A percentile compares a stretch with the other conserved stretches of the same genome.
phyloP scores from a whole-genome alignment of 2,888 invertebrate genomes.

The Strigamia transsilvanica region DNA sequence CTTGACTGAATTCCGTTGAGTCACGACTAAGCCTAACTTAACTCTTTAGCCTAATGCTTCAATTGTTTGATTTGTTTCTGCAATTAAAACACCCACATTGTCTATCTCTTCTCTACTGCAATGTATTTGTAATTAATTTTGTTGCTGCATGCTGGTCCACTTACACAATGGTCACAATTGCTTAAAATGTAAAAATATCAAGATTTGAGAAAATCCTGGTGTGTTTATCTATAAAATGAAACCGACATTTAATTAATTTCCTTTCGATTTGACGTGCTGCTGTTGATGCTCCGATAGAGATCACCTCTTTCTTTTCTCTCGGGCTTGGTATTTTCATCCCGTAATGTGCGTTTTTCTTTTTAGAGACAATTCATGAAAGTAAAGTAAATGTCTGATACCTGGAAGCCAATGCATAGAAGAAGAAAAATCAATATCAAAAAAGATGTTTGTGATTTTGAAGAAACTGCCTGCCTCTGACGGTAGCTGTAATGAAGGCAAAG shows the following conservation, averaged over 20 bases:
- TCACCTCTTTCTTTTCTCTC: not conserved
- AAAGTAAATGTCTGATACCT: slow-evolving; percentile 30
- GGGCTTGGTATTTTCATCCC: not conserved
- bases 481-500: slow-evolving; percentile 32
- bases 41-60: slow-evolving; percentile 27
- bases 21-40: slow-evolving; percentile 37
- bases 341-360: not conserved
- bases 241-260: too few relatives aligned
- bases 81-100: slow-evolving; percentile 36
- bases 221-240: too few relatives aligned
- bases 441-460: slow-evolving; percentile 25
- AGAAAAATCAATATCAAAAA: slow-evolving; percentile 37
- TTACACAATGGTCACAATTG: not conserved
- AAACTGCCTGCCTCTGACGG: slow-evolving; percentile 24
- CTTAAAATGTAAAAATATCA: too few relatives aligned
- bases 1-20: slow-evolving; percentile 13
- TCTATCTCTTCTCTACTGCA: not conserved
- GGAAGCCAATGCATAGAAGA: slow-evolving; percentile 30
- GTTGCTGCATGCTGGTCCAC: not conserved
- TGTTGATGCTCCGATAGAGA: not conserved
- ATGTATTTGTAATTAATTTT: slow-evolving; percentile 24
- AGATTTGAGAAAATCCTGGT: too few relatives aligned
- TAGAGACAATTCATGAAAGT: slow-evolving; percentile 43
- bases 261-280: not conserved
- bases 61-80: slow-evolving; percentile 33